Base-by-base conservation (phyloP, 2,888 invertebrate species). In the Eulithis testata region DNA sequence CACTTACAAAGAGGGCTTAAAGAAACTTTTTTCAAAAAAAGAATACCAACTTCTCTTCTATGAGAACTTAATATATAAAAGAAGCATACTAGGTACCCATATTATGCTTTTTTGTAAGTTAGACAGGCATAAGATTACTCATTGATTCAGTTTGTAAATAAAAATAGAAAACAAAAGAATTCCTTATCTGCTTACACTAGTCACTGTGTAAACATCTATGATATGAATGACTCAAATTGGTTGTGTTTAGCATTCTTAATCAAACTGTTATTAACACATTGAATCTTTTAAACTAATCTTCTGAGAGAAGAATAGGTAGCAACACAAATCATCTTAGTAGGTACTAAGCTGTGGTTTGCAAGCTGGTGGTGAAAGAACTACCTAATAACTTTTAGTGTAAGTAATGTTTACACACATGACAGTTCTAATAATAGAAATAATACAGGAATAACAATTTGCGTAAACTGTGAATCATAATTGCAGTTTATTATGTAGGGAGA, bases 81-180 rank as follows among this genome's bases (percentile, higher is more conserved):
- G 21, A 21, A 21, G 21, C 21, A 21, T 21, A 21, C 21, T 21
- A 21, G 21, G 21, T 8, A 37, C n/a, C n/a, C n/a, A n/a, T n/a
- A n/a, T n/a, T 7, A 37, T 37, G 37, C 5, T 56, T 31, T 12
- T 36, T n/a, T 53, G 8, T 52, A 11, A 45, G 45, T n/a, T 53
- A 12, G 37, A 53, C 21, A 21, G 43, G 54, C 37, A 45, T 58
- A 52, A 11, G 31, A n/a, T 37, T 61, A 65, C 52, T 65, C 67
- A 67, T 37, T 43, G 49, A 52, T 45, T 59, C 57, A 36, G 55
- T 11, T 45, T 60, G 36, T 21, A 61, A 62, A 72, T 68, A 66
- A 65, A 65, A 67, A 62, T 59, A 66, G 40, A 56, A 65, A 66
- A 68, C 68, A 71, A 69, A 64, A 66, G 14, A 63, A 61, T 68